Evolutionary conservation across 64 coral and sea anemone genomes (phyloP).

Genomic region (Orbicella faveolata): DNA sequence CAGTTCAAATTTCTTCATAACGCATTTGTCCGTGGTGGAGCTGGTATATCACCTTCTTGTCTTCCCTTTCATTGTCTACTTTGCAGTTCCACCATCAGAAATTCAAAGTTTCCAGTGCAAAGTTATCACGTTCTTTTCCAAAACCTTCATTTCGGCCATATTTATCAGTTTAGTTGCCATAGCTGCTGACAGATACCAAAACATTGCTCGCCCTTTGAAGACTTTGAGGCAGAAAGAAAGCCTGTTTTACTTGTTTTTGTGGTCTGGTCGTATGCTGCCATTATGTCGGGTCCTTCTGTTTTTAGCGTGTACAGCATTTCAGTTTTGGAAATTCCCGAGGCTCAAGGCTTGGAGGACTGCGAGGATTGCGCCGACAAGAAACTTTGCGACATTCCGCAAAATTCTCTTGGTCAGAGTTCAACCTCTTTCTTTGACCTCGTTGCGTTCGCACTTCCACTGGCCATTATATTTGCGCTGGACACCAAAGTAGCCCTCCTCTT

Average conservation of each 20-base stretch:
- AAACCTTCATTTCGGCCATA: neutral
- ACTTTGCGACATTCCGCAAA: slow-evolving; percentile 3
- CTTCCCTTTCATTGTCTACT: slow-evolving; percentile 1
- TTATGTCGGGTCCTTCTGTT: slow-evolving; percentile 5
- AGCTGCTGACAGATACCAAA: slow-evolving; percentile 38
- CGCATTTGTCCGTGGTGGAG: slow-evolving; percentile 46
- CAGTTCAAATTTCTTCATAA: slow-evolving; percentile 53
- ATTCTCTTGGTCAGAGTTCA: neutral
- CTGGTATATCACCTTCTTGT: slow-evolving; percentile 2
- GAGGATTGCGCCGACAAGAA: neutral
- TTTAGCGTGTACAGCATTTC: slow-evolving; percentile 7
- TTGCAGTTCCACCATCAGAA: neutral
- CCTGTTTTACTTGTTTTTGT: neutral
- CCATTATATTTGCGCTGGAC: neutral
- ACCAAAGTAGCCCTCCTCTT: slow-evolving; percentile 14
- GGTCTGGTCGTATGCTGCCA: slow-evolving; percentile 11
- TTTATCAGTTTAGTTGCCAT: slow-evolving; percentile 29
- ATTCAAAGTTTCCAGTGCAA: slow-evolving; percentile 5
- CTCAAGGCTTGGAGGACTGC: neutral
- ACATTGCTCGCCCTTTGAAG: slow-evolving; percentile 26
- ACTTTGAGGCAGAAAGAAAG: neutral
- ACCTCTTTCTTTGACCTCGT: neutral
- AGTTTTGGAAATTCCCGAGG: slow-evolving; percentile 18
- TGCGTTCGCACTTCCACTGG: slow-evolving; percentile 1
- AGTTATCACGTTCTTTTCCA: neutral